Evolutionary conservation across 2,888 invertebrate species (phyloP).

Genomic region (Agriopis aurantiaria): DNA sequence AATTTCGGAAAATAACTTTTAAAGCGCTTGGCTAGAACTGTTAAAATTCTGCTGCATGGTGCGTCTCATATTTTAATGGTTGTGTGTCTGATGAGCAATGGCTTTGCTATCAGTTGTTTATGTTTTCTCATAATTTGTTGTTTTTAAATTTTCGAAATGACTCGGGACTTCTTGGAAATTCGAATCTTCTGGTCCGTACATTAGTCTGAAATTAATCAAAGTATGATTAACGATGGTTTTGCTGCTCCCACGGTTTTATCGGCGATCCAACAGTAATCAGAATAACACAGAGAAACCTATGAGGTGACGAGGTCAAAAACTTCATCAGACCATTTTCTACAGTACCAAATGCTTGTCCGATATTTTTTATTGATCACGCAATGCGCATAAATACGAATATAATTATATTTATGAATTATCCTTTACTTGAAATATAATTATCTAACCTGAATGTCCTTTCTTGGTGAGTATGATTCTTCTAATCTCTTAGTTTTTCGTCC

Average conservation of each 20-base stretch:
- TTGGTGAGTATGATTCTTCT: constrained; percentile 53
- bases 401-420: no score
- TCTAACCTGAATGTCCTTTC: constrained; percentile 49
- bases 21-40: no score
- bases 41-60: no score
- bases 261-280: no score
- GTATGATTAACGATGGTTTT: neutral
- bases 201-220: neutral
- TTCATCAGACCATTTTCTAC: no score
- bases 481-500: constrained; percentile 59
- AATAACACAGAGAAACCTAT: no score
- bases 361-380: no score
- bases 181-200: neutral
- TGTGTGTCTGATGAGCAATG: neutral
- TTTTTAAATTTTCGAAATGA: neutral
- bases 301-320: no score
- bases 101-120: neutral
- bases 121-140: neutral
- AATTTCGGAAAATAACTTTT: no score
- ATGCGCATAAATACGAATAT: no score
- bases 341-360: no score
- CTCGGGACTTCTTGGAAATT: neutral
- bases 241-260: neutral
- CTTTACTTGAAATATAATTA: no score
- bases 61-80: neutral